Base-by-base conservation (phyloP, 2,113 vertebrate species). In the Piprites chloris region DNA sequence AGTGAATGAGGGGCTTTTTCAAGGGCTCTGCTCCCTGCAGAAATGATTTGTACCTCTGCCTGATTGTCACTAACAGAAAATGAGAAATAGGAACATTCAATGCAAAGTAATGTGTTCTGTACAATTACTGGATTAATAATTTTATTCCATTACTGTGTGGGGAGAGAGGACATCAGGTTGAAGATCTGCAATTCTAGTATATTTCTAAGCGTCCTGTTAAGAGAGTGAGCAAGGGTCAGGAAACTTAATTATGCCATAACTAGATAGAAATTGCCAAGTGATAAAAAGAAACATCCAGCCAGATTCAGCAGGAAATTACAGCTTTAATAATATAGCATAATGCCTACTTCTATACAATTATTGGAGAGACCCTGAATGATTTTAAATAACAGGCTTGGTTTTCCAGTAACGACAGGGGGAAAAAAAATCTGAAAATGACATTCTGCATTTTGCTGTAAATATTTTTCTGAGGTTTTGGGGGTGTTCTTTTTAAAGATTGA, bases 221-320 rank as follows among this genome's bases (percentile, higher is more conserved):
- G 98, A 98, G 98, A 98, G 98, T 98, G 98, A 98, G 98, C 99
- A 98, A 98, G 98, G 99, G 99, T 99, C 99, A 99, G 99, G 98
- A 99, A 99, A 99, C 99, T 99, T 99, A 99, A 99, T 99, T 99
- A 99, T 99, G 98, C 98, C 98, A 98, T 99, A 99, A 99, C 99
- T 99, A 99, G 98, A 99, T 98, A 99, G 99, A 99, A 99, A 99
- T 99, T 98, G 98, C 98, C 98, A 98, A 98, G 98, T 99, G 98
- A 99, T 99, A 99, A 99, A 99, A 99, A 99, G 99, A 99, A 99
- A 99, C 99, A 99, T 99, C 98, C 98, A 98, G 98, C 98, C 98
- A 98, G 98, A 99, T 99, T 99, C 98, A 98, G 98, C 98, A 98
- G 98, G 98, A 99, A 99, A 99, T 99, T 99, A 99, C 98, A 98